Base-by-base conservation (phyloP, 2,113 vertebrate genomes). In the Tetrax tetrax region DNA sequence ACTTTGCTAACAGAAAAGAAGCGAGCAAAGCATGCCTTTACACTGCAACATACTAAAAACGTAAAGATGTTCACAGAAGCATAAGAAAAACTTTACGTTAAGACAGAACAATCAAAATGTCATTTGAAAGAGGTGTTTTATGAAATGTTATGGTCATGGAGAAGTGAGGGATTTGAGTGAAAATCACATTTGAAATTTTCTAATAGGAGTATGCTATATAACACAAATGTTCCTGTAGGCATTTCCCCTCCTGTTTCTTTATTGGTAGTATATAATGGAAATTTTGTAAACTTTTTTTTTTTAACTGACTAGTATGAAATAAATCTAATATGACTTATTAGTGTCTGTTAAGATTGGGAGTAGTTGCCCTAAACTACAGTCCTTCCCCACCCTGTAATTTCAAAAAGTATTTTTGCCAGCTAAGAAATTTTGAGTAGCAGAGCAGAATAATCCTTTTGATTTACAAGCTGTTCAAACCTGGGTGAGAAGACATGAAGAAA, bases 361-460 rank as follows among this genome's bases (percentile, higher is more conserved):
- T 18, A 81, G 47, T 51, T 70, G 31, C 54, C 31, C 64, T 92
- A 60, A 71, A 19, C 19, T 37, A 48, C 41, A 72, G 45, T 47
- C 59, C 35, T 89, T 72, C 77, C 21, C 56, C 10, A 68, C 37
- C 41, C 79, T n/a, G 15, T 65, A 41, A 29, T 77, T 93, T 89
- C 43, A 70, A 63, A 11, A 69, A 74, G 9, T 70, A 27, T 11
- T 86, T 91, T 93, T 95, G 37, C 60, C 51, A 70, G n/a, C 35
- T 74, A 51, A 88, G 54, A 80, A 51, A 54, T 50, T 85, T 65
- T 61, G 69, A 70, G 59, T 74, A 74, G 53, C 31, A 45, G 33
- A 85, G 66, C 53, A 74, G 70, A 92, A 88, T 93, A 90, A 93
- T 92, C 43, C n/a, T 75, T 92, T 75, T 66, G 63, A 83, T 91